Evolutionary conservation across 2,113 vertebrate species (phyloP).

Genomic region (Nettapus auritus): DNA sequence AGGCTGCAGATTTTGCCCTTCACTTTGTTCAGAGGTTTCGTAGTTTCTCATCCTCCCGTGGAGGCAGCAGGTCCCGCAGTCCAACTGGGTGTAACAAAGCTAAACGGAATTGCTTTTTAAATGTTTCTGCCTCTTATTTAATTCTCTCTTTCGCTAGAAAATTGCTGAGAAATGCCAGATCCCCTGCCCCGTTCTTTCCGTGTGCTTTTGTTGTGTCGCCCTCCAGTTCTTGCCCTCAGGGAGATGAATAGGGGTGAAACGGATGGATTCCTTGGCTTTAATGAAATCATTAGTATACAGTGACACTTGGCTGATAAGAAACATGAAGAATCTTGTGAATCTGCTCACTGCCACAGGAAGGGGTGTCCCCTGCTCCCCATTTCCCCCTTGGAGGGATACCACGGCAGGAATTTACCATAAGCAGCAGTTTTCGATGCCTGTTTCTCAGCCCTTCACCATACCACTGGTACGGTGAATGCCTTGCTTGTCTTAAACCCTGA

Average conservation of each 20-base stretch:
- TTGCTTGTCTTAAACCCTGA: conserved; percentile 7
- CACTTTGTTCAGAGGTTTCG: neutral
- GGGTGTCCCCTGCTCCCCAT: neutral
- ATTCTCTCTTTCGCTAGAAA: neutral
- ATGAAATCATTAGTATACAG: neutral
- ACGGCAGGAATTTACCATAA: neutral
- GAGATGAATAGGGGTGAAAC: neutral
- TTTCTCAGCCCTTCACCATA: neutral
- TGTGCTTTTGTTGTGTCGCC: neutral
- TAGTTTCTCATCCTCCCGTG: fast-evolving
- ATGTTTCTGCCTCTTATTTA: neutral
- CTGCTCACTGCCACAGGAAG: neutral
- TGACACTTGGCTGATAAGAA: neutral
- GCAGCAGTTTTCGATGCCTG: neutral
- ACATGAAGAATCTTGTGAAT: neutral
- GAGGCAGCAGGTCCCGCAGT: neutral
- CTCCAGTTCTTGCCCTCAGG: neutral
- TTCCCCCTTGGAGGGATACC: neutral
- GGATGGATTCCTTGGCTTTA: neutral
- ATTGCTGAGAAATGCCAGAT: neutral
- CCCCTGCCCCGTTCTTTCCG: neutral
- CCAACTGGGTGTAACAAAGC: neutral
- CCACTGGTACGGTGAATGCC: neutral
- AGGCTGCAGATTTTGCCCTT: neutral
- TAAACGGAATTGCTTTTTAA: neutral